phyloP scores from a whole-genome alignment of 2,113 vertebrate species.

The Hippocampus barbouri region DNA sequence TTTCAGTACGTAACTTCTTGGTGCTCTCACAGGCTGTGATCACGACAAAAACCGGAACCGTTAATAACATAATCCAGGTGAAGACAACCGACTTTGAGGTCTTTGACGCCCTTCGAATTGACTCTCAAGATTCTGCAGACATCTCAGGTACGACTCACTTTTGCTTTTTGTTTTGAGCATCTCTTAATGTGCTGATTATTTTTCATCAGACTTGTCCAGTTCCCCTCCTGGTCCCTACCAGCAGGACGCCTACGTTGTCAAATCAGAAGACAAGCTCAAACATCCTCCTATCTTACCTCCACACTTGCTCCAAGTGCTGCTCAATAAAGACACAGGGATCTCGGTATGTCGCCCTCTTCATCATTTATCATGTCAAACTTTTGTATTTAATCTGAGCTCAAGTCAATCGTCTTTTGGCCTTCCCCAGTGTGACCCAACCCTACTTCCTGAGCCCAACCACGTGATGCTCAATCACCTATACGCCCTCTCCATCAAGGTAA shows the following conservation, averaged over 20 bases:
- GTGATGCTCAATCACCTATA: conserved; percentile 98
- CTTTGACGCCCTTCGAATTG: conserved; percentile 93
- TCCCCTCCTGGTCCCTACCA: conserved; percentile 93
- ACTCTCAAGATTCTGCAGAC: conserved; percentile 89
- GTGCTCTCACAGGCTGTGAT: conserved; percentile 77
- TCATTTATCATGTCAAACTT: neutral
- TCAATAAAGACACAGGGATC: conserved; percentile 95
- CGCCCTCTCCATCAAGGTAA: conserved; percentile 93
- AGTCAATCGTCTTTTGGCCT: conserved; percentile 3
- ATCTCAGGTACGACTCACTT: conserved; percentile 74
- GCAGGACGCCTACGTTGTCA: conserved; percentile 85
- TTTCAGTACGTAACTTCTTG: neutral
- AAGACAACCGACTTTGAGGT: conserved; percentile 96
- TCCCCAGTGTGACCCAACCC: conserved; percentile 87
- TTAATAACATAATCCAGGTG: conserved; percentile 94
- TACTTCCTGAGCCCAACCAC: conserved; percentile 97
- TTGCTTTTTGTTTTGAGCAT: neutral
- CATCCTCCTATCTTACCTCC: conserved; percentile 90
- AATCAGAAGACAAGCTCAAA: conserved; percentile 85
- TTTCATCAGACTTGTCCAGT: conserved; percentile 83
- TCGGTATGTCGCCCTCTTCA: conserved; percentile 78
- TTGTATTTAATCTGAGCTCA: neutral
- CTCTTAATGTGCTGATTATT: neutral
- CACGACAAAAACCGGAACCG: conserved; percentile 87
- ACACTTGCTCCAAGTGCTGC: conserved; percentile 94